Conservation (phyloP, 1,140 invertebrate genomes). For the Penaeus chinensis region DNA sequence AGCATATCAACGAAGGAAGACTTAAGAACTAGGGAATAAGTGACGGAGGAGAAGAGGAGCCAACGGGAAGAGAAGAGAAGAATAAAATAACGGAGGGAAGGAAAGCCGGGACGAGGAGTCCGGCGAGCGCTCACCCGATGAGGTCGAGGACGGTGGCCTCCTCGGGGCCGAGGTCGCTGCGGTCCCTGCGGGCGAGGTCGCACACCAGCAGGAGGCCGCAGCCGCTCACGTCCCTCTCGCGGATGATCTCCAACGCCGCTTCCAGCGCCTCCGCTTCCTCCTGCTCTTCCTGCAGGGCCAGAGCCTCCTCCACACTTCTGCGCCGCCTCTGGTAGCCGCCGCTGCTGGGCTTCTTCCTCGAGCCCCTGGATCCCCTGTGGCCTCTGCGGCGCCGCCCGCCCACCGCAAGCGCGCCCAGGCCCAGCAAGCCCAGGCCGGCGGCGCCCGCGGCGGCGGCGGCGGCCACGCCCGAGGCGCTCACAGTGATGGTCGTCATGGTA, state of each 20-base stretch:
- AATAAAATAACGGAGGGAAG: background rate
- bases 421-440: background rate
- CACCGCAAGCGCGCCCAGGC: background rate
- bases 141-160: slow-evolving; percentile 13
- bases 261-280: background rate
- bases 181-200: background rate
- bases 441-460: slow-evolving; percentile 20
- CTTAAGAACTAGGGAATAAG: too few relatives aligned
- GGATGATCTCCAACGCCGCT: background rate
- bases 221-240: slow-evolving; percentile 11
- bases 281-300: background rate
- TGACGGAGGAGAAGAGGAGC: too few relatives aligned
- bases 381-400: background rate
- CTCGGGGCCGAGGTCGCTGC: background rate
- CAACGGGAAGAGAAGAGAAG: background rate
- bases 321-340: background rate
- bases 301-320: background rate
- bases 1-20: too few relatives aligned
- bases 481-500: background rate
- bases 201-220: slow-evolving; percentile 28
- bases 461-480: background rate
- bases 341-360: background rate
- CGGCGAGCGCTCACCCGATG: background rate
- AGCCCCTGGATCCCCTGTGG: background rate
- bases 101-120: too few relatives aligned